Base-by-base conservation (phyloP, 1,140 invertebrate genomes). In the Octopus bimaculoides region DNA sequence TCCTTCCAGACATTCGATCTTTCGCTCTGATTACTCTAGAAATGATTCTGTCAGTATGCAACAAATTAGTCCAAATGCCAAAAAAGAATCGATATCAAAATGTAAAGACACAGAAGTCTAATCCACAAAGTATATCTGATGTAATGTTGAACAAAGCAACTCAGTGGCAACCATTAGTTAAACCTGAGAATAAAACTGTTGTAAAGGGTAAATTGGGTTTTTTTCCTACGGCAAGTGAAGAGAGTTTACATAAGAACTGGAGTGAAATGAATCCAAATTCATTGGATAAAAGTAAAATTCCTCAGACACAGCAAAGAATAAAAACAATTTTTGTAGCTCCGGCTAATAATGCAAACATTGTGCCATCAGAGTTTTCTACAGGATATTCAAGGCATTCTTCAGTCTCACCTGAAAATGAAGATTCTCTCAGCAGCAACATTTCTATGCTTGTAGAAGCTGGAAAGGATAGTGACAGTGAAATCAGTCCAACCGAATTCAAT, bases 1-100 rank as follows among this genome's bases (percentile, higher is more conserved):
- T 88, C 77, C 78, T 86, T 12, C 86, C 87, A 2, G 87, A 88
- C 81, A 87, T 88, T 75, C 79, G 86, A 10, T 86, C 87, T 3
- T 87, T 87, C 81, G 87, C 86, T 6, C 81, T 88, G 6, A 82
- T 88, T 41, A 85, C 85, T 1, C 73, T 88, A 74, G 86, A 88
- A 79, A 83, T 88, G 52, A 79, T 88, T 12, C 81, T 82, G 10
- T 82, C 80, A 75, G 84, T 86, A 53, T 87, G 86, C 79, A 83
- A 87, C 55, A 71, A 71, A 71, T 71, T 71, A 17, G 5, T 71
- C 17, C 66, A 71, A 71, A 71, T 71, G 5, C 66, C 66, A n/a
- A 71, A 71, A 71, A 14, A n/a, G 5, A 71, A 20, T 71, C 26
- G 17, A n/a, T 20, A 71, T 6, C 14, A 10, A 14, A 20, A 71